These are phyloP conservation scores for Drosophila silvestris DNA, from an alignment of 2,888 invertebrate genomes.

Conservation along the genomic window DNA sequence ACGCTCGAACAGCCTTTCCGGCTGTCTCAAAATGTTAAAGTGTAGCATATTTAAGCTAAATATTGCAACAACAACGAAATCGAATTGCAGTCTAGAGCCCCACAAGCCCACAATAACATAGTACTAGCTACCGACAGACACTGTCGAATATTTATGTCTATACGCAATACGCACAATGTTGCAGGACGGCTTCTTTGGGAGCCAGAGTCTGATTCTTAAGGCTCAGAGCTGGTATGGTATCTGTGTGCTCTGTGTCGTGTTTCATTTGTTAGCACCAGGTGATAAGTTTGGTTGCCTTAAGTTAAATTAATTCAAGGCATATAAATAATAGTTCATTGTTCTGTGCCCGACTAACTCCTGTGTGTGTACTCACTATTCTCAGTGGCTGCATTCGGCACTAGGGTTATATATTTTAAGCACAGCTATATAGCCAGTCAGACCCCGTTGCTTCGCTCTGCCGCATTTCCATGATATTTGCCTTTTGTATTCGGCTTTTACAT, in stretches of 20 bases:
- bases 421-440: conserved; percentile 21
- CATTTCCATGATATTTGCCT: conserved; percentile 5
- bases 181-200: conserved; percentile 36
- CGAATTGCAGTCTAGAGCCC: conserved; percentile 45
- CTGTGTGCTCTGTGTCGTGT: conserved; percentile 23
- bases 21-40: conserved; percentile 60
- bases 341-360: conserved; percentile 9
- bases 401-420: conserved; percentile 35
- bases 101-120: conserved; percentile 11
- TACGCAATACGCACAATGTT: conserved; percentile 16
- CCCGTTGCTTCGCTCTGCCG: conserved; percentile 5
- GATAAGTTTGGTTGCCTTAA: conserved; percentile 64
- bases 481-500: conserved; percentile 2
- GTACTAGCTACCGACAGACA: conserved; percentile 1
- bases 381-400: conserved; percentile 23
- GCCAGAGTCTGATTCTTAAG: neutral
- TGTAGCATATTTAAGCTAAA: conserved; percentile 74
- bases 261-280: conserved; percentile 56
- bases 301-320: conserved; percentile 68
- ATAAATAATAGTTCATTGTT: conserved; percentile 76
- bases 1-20: conserved; percentile 31
- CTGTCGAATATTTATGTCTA: conserved; percentile 19
- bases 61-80: conserved; percentile 62
- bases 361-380: conserved; percentile 12
- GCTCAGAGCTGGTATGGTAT: neutral